These are phyloP conservation scores for Hermaeophaga mercurialis DNA, from an alignment of 2,888 invertebrate genomes.

Conservation along the genomic window DNA sequence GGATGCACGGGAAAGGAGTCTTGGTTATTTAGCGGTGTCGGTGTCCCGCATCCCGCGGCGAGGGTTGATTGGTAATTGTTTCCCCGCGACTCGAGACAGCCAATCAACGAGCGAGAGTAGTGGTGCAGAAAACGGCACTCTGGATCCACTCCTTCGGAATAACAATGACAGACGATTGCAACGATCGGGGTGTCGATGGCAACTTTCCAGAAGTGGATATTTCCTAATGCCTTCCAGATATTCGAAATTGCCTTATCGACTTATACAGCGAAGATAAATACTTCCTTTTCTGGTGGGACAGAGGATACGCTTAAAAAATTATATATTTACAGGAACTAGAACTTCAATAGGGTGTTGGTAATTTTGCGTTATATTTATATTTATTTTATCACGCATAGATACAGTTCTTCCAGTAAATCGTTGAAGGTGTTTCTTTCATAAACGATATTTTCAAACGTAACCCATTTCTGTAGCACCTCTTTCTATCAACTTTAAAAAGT, in stretches of 20 bases:
- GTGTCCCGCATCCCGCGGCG: constrained; percentile 38
- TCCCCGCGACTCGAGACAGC: constrained; percentile 53
- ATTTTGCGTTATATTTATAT: no score
- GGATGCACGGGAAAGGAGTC: background rate
- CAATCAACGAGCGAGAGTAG: constrained; percentile 57
- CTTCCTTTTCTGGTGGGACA: no score
- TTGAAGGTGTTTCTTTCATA: no score
- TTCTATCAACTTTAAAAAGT: no score
- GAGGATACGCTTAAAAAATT: no score
- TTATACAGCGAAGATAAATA: no score
- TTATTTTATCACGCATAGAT: no score
- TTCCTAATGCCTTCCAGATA: constrained; percentile 18
- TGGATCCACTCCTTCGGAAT: constrained; percentile 53
- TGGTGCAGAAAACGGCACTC: constrained; percentile 58
- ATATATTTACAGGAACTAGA: no score
- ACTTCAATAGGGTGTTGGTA: no score
- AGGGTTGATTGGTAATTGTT: constrained; percentile 54
- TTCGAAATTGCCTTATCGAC: constrained; percentile 9
- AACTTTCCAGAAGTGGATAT: constrained; percentile 28
- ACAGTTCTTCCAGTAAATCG: no score
- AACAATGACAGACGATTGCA: constrained; percentile 49
- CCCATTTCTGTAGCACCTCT: no score
- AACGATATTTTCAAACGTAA: no score
- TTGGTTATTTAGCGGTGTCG: background rate
- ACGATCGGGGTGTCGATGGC: constrained; percentile 30